Evolutionary conservation across 35 echinoderm and acorn worm species (phyloP).

Genomic region (Patiria miniata): DNA sequence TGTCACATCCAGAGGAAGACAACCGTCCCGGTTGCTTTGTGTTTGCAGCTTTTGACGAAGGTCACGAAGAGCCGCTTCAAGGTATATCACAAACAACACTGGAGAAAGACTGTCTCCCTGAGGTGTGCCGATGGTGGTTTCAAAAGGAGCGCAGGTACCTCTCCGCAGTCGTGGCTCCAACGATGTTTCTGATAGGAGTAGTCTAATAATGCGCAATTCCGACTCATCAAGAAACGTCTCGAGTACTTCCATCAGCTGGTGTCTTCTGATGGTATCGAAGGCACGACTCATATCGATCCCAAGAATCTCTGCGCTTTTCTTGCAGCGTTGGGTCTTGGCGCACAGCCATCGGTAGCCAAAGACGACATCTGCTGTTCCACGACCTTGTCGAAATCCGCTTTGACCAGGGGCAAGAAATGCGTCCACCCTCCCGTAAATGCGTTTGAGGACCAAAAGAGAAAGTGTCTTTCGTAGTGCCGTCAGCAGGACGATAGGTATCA

Average conservation of each 20-base stretch:
- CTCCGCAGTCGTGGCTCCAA: neutral
- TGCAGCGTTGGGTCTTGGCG: neutral
- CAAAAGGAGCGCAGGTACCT: neutral
- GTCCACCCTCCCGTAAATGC: neutral
- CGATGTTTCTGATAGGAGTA: neutral
- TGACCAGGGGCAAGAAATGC: conserved; percentile 6
- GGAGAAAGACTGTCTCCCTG: too few species aligned
- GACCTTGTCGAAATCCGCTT: neutral
- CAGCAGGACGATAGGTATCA: neutral
- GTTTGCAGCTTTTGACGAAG: too few species aligned
- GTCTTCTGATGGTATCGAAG: neutral
- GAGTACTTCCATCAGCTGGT: neutral
- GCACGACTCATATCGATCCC: neutral
- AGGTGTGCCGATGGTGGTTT: too few species aligned
- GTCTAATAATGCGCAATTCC: neutral
- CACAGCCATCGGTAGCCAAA: neutral
- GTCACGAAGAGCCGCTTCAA: neutral
- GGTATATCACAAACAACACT: neutral
- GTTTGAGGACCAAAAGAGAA: neutral
- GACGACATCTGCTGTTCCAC: neutral
- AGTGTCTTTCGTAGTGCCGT: neutral
- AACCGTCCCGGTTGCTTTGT: conserved; percentile 6
- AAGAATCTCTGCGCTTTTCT: neutral
- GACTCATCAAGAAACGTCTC: neutral
- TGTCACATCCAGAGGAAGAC: conserved; percentile 13